A percentile compares a stretch with the other conserved stretches of the same genome.
Evolutionary conservation across 2,888 invertebrate genomes (phyloP).

Genomic region (Ectemnius lituratus): DNA sequence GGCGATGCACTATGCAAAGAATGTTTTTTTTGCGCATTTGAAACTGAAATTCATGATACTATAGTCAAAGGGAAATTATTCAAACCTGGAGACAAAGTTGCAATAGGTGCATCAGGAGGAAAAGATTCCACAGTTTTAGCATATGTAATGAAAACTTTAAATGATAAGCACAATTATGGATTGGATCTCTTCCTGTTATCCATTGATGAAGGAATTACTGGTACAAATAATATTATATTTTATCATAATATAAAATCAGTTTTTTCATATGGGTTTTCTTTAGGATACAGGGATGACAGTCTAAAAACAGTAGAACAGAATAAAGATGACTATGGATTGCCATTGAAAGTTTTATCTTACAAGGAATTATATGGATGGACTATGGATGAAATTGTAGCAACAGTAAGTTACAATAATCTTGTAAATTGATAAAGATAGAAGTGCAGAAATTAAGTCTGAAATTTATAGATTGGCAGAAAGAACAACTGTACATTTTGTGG

Average conservation of each 20-base stretch:
- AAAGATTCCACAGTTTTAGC: constrained; percentile 99
- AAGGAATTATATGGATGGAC: constrained; percentile 99
- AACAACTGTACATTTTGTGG: constrained; percentile 99
- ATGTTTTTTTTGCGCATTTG: constrained; percentile 96
- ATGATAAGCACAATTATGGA: constrained; percentile 93
- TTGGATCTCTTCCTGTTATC: constrained; percentile 94
- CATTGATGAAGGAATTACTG: constrained; percentile 98
- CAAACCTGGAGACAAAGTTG: constrained; percentile 90
- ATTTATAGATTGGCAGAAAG: constrained; percentile 85
- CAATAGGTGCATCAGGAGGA: constrained; percentile 95
- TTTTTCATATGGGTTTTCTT: constrained; percentile 24
- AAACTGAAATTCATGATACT: constrained; percentile 96
- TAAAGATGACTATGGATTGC: constrained; percentile 94
- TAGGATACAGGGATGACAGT: constrained; percentile 95
- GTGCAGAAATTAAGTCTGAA: constrained; percentile 7
- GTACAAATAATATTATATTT: constrained; percentile 66
- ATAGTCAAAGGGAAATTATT: constrained; percentile 91
- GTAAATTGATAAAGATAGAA: neutral
- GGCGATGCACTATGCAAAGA: constrained; percentile 95
- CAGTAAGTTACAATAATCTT: constrained; percentile 78
- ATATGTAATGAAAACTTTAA: constrained; percentile 93
- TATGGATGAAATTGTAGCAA: constrained; percentile 97
- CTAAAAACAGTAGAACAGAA: constrained; percentile 97
- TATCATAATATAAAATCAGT: neutral
- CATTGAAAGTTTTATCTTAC: constrained; percentile 96